Base-by-base conservation (phyloP, 1,140 invertebrate species). In the Drosophila repletoides region DNA sequence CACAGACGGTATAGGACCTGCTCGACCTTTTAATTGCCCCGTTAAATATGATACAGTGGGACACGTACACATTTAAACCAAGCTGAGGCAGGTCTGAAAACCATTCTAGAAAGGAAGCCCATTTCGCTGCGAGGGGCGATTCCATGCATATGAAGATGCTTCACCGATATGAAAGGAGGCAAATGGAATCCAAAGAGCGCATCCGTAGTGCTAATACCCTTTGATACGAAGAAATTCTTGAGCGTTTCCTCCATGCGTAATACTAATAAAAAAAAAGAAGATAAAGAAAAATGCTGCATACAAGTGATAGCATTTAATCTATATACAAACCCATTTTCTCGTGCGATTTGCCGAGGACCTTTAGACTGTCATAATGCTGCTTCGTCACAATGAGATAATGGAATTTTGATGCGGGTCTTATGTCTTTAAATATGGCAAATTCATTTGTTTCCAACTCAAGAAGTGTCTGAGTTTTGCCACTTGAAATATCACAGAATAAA, bases 21-120 rank as follows among this genome's bases (percentile, higher is more conserved):
- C n/a, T n/a, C n/a, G n/a, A n/a, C n/a, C n/a, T n/a, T n/a, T n/a
- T n/a, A n/a, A n/a, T n/a, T n/a, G n/a, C n/a, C n/a, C n/a, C n/a
- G n/a, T n/a, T n/a, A n/a, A n/a, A n/a, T n/a, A n/a, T n/a, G n/a
- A n/a, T n/a, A n/a, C n/a, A n/a, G n/a, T n/a, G n/a, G n/a, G n/a
- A n/a, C n/a, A 93, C 94, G 91, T 92, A 97, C 96, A 45, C 94
- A 93, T 52, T 95, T 95, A 92, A 98, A 98, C 97, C 96, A 98
- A 71, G 92, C 94, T 0, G 93, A 93, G 56, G 94, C 92, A 1
- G 94, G 93, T 87, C 91, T 93, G 79, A 97, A 98, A 60, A 97
- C 94, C 22, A 93, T 56, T 55, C 91, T 92, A 7, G 92, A 90
- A 3, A 96, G 56, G 15, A 95, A 93, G 0, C 92, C 91, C 94